phyloP scores from a whole-genome alignment of 2,797 vertebrate genomes.

The Urosaurus nigricauda region DNA sequence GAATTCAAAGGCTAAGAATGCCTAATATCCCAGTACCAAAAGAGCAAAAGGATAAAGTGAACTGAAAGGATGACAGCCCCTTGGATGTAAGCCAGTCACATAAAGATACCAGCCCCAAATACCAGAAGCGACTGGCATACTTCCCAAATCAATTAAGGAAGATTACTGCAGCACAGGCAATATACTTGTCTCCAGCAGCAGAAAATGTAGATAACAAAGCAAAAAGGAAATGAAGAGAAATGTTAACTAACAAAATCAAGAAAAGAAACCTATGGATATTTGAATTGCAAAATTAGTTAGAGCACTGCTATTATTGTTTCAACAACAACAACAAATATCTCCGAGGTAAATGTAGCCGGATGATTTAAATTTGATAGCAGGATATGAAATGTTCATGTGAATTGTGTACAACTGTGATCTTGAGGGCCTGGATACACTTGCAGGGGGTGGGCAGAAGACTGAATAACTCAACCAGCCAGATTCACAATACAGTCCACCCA shows the following conservation, averaged over 20 bases:
- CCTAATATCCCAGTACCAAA: slow-evolving; percentile 56
- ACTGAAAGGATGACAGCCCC: slow-evolving; percentile 56
- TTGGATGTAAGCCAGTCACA: slow-evolving; percentile 71
- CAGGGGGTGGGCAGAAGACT: background rate
- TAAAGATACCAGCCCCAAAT: slow-evolving; percentile 69
- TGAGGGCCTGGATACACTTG: background rate
- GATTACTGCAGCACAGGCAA: slow-evolving; percentile 69
- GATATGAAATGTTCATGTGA: background rate
- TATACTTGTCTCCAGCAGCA: slow-evolving; percentile 59
- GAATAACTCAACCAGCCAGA: background rate
- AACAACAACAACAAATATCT: background rate
- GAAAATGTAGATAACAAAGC: slow-evolving; percentile 62
- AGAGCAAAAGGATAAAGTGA: slow-evolving; percentile 64
- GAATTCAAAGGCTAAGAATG: slow-evolving; percentile 50
- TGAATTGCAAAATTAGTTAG: slow-evolving; percentile 48
- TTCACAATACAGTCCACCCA: slow-evolving; percentile 22
- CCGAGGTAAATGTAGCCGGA: background rate
- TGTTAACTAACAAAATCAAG: slow-evolving; percentile 33
- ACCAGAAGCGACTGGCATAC: slow-evolving; percentile 73
- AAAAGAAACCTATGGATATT: slow-evolving; percentile 32
- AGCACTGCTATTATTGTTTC: slow-evolving; percentile 1
- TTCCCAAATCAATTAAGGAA: slow-evolving; percentile 79
- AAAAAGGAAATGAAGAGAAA: slow-evolving; percentile 55
- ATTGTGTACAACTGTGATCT: slow-evolving; percentile 3
- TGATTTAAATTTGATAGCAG: background rate